Conservation (phyloP, 2,113 vertebrate genomes). For the Neolamprologus falcicula region DNA sequence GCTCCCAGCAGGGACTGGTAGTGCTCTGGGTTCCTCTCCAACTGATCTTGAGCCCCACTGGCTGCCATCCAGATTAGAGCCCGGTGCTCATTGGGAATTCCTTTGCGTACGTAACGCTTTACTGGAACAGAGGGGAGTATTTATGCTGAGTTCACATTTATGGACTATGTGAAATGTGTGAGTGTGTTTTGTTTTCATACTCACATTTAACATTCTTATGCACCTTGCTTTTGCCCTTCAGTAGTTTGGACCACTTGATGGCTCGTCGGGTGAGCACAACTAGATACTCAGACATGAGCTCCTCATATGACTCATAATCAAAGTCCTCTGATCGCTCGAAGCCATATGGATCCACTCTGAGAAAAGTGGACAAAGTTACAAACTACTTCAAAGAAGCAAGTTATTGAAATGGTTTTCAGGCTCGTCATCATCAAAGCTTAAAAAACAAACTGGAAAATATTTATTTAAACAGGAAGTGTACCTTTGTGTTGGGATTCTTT, state of each 20-base stretch:
- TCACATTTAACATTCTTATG: conserved; percentile 80
- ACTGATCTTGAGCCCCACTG: conserved; percentile 85
- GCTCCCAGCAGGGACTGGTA: conserved; percentile 80
- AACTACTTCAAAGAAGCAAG: not conserved
- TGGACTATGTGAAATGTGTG: not conserved
- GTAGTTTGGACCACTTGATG: conserved; percentile 86
- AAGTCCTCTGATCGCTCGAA: conserved; percentile 86
- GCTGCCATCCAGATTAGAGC: conserved; percentile 85
- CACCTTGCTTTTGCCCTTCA: conserved; percentile 72
- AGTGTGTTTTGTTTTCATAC: not conserved
- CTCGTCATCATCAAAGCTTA: not conserved
- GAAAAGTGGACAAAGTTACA: not conserved
- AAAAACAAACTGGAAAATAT: not conserved
- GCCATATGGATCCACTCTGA: conserved; percentile 85
- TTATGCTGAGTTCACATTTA: not conserved
- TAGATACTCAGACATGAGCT: conserved; percentile 85
- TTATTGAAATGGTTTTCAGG: not conserved
- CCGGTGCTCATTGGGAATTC: conserved; percentile 86
- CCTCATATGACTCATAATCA: conserved; percentile 80
- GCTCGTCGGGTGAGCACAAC: conserved; percentile 81
- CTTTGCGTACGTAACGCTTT: conserved; percentile 94
- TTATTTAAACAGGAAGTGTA: not conserved
- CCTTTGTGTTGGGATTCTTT: not conserved
- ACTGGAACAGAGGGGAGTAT: conserved; percentile 64
- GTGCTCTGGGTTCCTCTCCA: conserved; percentile 85